Base-by-base conservation (phyloP, 2,888 invertebrate species). In the Shargacucullia verbasci region DNA sequence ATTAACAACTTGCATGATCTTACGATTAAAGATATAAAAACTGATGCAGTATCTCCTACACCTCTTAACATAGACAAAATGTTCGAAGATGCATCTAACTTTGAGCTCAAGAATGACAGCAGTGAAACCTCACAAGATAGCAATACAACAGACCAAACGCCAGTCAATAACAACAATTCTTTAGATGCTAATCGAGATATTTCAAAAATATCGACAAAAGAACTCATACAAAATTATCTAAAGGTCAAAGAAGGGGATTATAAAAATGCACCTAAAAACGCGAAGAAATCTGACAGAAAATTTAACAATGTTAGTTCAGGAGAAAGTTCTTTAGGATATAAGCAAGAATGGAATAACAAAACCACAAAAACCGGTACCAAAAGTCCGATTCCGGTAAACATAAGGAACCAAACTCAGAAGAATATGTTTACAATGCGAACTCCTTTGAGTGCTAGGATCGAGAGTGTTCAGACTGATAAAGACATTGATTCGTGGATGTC, bases 401-500 rank as follows among this genome's bases (percentile, higher is more conserved):
- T 88, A 38, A 83, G 81, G 43, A 89, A 87, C 55, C 86, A 84
- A 38, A 84, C 84, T 10, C 88, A 89, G 15, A 91, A 85, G 50
- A 89, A 85, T 60, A 59, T 84, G 56, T 86, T 84, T 31, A 84
- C 86, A 1, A 67, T 81, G 31, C 79, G 73, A 6, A 73, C 83
- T 43, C 92, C 92, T 1, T 62, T 88, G 12, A 94, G 93, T 49
- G 91, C 94, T 45, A 87, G 94, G 69, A 86, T 92, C 50, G 91
- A 91, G 41, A 81, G 86, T 33, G 89, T 93, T 1, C 86, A 92
- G 57, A 89, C 89, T 41, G 94, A 94, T 47, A 92, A 88, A 82
- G 94, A 94, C 58, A 82, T 94, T 29, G 94, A 92, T 66, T 94
- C 94, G 0, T 94, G 94, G 94, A 92, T 94, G 89, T 94, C 94